Evolutionary conservation across 2,113 vertebrate species (phyloP), one percentile per base, ranked within the genome.

Genomic region (Anarrhichthys ocellatus): DNA sequence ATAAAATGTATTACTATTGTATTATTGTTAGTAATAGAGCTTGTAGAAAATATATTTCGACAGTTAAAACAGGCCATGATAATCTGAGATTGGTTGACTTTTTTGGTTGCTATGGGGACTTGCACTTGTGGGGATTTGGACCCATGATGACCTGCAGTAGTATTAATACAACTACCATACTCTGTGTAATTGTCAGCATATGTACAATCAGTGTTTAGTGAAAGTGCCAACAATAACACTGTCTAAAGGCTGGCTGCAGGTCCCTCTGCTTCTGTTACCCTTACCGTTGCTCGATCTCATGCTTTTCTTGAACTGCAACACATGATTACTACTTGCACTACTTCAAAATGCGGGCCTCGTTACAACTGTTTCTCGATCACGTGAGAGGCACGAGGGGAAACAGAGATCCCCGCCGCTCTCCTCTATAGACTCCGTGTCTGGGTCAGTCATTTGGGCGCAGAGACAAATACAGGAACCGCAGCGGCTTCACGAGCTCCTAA

Each of bases 381-480:
- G 87, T 73, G 78, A 63, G 66, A 48, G 48, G 68, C 46, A 4
- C 32, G 29, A 34, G 64, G 52, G 76, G 81, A 77, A 84, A 58
- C 29, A 6, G 69, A 64, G 50, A 29, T 42, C 36, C 17, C 40
- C 74, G 36, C 54, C 54, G 54, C 65, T 15, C 46, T 63, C 65
- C 70, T 76, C 85, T 1, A n/a, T 13, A 87, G 87, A 89, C 84
- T 82, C 22, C 27, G 66, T 62, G 87, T 86, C 81, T 84, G 20
- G 83, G 22, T 15, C 72, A 44, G 59, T 84, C 73, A 82, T 87
- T 84, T 82, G 86, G 54, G 62, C 79, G 59, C 73, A 76, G 80
- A 90, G 86, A 90, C 87, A 89, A 91, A 90, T 87, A 86, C 84
- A 90, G 81, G 83, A 89, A 87, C 88, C 83, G 62, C 89, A 81